These are phyloP conservation scores for Enteromius argenteus DNA, from an alignment of 2,797 vertebrate species.

Conservation along the genomic window DNA sequence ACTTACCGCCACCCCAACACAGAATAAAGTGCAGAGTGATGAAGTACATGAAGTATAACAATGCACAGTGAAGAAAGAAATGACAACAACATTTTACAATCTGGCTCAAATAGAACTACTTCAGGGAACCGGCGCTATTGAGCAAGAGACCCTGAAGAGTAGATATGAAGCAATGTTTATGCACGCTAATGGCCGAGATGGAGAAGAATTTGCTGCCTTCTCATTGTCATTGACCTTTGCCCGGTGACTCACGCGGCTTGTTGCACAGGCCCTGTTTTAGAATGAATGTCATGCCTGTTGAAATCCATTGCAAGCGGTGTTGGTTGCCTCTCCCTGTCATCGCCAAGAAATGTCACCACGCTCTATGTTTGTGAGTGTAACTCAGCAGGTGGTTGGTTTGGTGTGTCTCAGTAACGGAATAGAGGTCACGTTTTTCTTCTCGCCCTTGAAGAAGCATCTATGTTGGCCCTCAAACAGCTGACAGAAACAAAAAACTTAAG, in stretches of 20 bases:
- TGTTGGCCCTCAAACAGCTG: slow-evolving; percentile 30
- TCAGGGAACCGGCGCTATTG: slow-evolving; percentile 13
- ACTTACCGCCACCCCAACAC: background rate
- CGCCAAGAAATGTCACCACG: slow-evolving; percentile 36
- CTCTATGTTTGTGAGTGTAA: slow-evolving; percentile 26
- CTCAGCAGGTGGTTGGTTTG: slow-evolving; percentile 49
- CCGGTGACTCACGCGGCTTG: slow-evolving; percentile 30
- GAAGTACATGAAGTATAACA: slow-evolving; percentile 3
- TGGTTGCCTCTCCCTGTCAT: slow-evolving; percentile 22
- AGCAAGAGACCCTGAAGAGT: slow-evolving; percentile 27
- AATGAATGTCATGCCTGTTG: slow-evolving; percentile 42
- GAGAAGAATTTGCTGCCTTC: slow-evolving; percentile 33
- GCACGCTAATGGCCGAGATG: background rate
- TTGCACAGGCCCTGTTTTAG: slow-evolving; percentile 20
- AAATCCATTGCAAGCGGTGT: slow-evolving; percentile 42
- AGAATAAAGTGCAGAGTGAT: slow-evolving; percentile 3
- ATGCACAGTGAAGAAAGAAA: slow-evolving; percentile 1
- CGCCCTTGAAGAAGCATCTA: slow-evolving; percentile 28
- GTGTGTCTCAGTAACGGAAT: slow-evolving; percentile 7
- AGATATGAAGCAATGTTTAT: slow-evolving; percentile 33
- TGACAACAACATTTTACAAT: background rate
- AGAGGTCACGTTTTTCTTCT: slow-evolving; percentile 25
- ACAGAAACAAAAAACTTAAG: slow-evolving; percentile 24
- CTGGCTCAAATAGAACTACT: slow-evolving; percentile 19
- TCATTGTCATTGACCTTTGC: slow-evolving; percentile 47